These are phyloP conservation scores for Phoenicopterus ruber DNA, from an alignment of 2,113 vertebrate genomes.

Conservation along the genomic window DNA sequence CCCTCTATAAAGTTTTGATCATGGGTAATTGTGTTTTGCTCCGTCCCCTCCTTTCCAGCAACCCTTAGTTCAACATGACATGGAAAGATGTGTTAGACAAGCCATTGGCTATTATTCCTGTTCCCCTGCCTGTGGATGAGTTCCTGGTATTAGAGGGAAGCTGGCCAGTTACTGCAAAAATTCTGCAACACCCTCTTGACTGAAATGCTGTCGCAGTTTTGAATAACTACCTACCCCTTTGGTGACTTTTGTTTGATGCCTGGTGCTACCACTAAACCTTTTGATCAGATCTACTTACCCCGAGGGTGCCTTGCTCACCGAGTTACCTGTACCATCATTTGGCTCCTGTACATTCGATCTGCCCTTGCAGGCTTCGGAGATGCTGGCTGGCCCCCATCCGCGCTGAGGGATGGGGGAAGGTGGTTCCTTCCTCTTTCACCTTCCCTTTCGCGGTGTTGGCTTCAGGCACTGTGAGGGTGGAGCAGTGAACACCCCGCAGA, in stretches of 20 bases:
- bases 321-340: background rate
- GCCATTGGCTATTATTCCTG: background rate
- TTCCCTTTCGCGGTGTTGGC: background rate
- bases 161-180: background rate
- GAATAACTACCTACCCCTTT: background rate
- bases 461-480: background rate
- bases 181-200: background rate
- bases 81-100: background rate
- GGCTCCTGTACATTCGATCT: background rate
- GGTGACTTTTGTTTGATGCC: background rate
- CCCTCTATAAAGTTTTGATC: background rate
- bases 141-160: background rate
- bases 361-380: background rate
- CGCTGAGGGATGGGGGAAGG: background rate
- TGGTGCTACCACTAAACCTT: background rate
- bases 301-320: background rate
- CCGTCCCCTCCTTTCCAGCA: background rate
- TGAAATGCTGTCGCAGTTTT: background rate
- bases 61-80: background rate
- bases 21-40: background rate
- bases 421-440: background rate
- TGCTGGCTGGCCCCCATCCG: background rate
- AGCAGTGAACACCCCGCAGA: background rate
- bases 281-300: background rate
- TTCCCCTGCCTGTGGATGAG: background rate